Percentiles rank a stretch among this genome's conserved stretches.
These are phyloP conservation scores for Lophotis ruficrista DNA, from an alignment of 2,113 vertebrate species.

Conservation along the genomic window DNA sequence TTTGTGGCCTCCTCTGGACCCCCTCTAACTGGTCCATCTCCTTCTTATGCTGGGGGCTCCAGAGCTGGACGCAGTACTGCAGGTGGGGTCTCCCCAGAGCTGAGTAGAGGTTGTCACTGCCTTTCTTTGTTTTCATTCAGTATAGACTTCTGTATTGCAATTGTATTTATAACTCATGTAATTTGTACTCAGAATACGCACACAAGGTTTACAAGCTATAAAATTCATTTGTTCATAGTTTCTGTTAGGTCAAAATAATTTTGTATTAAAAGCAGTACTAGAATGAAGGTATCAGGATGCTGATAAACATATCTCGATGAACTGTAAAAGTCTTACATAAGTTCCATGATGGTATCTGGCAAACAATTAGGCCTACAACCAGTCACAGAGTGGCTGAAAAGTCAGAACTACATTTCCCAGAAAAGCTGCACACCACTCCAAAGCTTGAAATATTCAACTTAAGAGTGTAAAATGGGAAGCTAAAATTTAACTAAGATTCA, in stretches of 20 bases:
- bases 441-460: conserved; percentile 32
- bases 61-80: too few relatives aligned
- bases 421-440: conserved; percentile 19
- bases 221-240: not conserved
- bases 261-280: not conserved
- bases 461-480: conserved; percentile 25
- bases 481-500: conserved; percentile 49
- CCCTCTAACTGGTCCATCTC: too few relatives aligned
- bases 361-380: not conserved
- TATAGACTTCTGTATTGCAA: not conserved
- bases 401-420: not conserved
- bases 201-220: not conserved
- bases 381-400: not conserved
- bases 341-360: not conserved
- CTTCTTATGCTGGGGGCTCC: too few relatives aligned
- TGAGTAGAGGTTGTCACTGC: not conserved
- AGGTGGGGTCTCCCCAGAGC: too few relatives aligned
- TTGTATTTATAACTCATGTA: not conserved
- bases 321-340: not conserved
- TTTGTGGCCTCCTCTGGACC: too few relatives aligned
- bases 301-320: not conserved
- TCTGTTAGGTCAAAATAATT: not conserved
- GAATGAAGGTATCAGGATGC: not conserved
- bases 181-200: not conserved
- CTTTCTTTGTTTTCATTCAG: not conserved